phyloP scores from a whole-genome alignment of 2,888 invertebrate species.

The Lutraria lutraria region DNA sequence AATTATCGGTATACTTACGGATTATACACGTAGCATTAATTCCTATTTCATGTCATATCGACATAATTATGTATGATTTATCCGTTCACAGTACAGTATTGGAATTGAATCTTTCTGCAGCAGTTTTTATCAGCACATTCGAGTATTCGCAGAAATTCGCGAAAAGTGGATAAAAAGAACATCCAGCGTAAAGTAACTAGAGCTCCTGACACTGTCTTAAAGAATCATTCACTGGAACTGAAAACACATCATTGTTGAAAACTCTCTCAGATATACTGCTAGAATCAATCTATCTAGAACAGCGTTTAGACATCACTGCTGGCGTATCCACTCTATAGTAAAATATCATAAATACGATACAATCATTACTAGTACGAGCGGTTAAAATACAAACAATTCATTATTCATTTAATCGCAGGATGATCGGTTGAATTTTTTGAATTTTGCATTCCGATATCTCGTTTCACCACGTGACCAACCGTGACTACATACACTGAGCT shows the following conservation, averaged over 20 bases:
- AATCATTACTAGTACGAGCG: not conserved
- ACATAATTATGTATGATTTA: not conserved
- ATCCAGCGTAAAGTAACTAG: not conserved
- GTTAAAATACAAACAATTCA: not conserved
- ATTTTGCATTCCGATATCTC: not conserved
- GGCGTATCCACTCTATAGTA: not conserved
- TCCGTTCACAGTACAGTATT: not conserved
- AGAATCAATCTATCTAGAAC: not conserved
- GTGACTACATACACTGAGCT: not conserved
- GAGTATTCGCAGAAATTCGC: not conserved
- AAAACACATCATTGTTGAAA: constrained; percentile 5
- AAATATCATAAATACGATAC: too few species aligned
- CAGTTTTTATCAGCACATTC: not conserved
- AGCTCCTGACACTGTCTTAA: not conserved
- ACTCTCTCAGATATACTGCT: not conserved
- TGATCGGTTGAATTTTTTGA: not conserved
- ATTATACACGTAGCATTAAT: not conserved
- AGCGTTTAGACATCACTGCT: not conserved
- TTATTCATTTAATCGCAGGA: not conserved
- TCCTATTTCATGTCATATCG: not conserved
- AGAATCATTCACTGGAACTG: not conserved
- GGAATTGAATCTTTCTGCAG: not conserved
- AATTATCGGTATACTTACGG: not conserved
- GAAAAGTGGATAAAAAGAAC: not conserved
- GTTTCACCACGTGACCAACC: not conserved